Percentiles rank a stretch among this genome's conserved stretches.
These are phyloP conservation scores for Eupsilia transversa DNA, from an alignment of 2,888 invertebrate genomes.

Conservation along the genomic window DNA sequence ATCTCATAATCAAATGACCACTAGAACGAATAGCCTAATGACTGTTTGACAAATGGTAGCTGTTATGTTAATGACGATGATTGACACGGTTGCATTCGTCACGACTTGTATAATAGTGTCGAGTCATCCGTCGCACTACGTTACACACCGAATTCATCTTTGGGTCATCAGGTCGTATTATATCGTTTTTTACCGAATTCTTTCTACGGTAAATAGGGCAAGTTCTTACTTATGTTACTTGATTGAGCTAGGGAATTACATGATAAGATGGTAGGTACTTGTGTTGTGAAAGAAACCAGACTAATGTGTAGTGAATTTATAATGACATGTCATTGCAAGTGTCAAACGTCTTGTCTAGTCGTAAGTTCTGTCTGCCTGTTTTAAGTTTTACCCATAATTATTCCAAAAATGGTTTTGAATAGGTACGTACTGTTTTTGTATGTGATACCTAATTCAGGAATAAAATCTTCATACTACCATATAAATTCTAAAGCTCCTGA, in stretches of 20 bases:
- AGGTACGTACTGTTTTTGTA: too few species aligned
- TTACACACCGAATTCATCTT: not conserved
- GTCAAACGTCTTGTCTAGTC: not conserved
- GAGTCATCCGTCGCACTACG: slow-evolving; percentile 34
- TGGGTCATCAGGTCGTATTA: not conserved
- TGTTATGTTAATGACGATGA: slow-evolving; percentile 24
- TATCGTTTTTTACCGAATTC: not conserved
- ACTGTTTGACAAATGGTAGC: slow-evolving; percentile 18
- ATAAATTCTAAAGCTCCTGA: slow-evolving; percentile 15
- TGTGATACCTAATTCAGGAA: slow-evolving; percentile 23
- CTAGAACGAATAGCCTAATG: slow-evolving; percentile 19
- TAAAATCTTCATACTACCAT: slow-evolving; percentile 12
- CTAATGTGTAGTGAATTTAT: not conserved
- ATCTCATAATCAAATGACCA: not conserved
- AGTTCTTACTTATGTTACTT: not conserved
- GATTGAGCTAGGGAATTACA: not conserved
- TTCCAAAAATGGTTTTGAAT: slow-evolving; percentile 11
- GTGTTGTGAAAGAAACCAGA: not conserved
- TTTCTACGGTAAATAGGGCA: not conserved
- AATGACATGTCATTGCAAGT: not conserved
- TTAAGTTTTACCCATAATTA: not conserved
- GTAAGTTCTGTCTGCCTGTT: not conserved
- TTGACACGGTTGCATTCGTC: slow-evolving; percentile 56
- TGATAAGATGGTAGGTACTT: not conserved
- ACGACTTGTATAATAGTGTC: slow-evolving; percentile 35